phyloP scores from a whole-genome alignment of 2,113 vertebrate genomes.

The Elachura formosa region DNA sequence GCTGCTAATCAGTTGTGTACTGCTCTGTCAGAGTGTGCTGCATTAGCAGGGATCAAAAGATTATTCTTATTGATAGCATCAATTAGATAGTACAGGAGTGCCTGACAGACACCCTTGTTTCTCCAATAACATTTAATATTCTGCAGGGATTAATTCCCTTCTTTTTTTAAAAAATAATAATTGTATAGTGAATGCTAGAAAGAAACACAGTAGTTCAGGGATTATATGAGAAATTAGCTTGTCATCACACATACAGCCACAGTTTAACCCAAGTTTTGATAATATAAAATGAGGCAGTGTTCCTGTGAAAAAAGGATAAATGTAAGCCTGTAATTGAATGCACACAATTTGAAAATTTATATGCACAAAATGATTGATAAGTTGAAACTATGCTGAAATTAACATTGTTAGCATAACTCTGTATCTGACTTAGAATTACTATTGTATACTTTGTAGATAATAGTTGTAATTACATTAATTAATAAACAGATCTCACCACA shows the following conservation, averaged over 20 bases:
- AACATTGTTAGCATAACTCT: background rate
- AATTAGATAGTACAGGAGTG: background rate
- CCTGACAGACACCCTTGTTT: background rate
- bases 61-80: background rate
- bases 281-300: background rate
- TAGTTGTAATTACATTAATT: slow-evolving; percentile 20
- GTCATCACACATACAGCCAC: background rate
- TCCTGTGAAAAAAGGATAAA: background rate
- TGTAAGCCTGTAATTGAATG: background rate
- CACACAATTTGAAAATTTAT: background rate
- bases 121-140: background rate
- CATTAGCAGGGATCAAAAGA: background rate
- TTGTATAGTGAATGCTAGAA: background rate
- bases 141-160: background rate
- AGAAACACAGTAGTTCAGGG: background rate
- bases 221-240: background rate
- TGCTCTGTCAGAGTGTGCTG: background rate
- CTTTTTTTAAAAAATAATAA: background rate
- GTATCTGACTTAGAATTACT: background rate
- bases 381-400: background rate
- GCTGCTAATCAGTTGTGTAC: background rate
- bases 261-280: background rate
- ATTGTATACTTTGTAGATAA: background rate
- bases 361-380: background rate
- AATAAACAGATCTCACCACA: slow-evolving; percentile 20